Evolutionary conservation across 2,113 vertebrate genomes (phyloP).

Genomic region (Catharus minimus): DNA sequence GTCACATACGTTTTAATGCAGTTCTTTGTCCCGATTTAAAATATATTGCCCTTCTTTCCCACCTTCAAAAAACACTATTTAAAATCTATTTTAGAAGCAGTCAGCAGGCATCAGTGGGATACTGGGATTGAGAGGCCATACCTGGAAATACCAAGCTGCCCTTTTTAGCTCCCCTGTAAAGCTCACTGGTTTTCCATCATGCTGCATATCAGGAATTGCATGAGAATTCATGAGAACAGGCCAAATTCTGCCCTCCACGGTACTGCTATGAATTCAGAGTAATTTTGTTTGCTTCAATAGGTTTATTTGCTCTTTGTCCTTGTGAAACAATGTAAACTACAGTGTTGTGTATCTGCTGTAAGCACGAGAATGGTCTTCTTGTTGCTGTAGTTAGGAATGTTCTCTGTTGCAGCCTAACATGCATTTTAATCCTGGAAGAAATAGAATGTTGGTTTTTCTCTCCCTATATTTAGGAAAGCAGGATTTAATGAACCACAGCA

Average conservation of each 20-base stretch:
- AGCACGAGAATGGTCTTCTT: neutral
- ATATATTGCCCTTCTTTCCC: neutral
- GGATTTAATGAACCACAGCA: conserved; percentile 49
- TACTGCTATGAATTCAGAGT: neutral
- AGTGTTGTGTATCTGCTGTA: neutral
- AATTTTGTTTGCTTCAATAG: neutral
- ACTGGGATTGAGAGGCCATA: neutral
- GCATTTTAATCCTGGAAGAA: conserved; percentile 23
- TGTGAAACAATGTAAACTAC: neutral
- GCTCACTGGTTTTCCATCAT: neutral
- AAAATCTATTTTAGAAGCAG: neutral
- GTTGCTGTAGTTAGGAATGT: neutral
- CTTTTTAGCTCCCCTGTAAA: neutral
- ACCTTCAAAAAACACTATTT: neutral
- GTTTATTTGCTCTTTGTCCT: neutral
- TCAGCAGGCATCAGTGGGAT: neutral
- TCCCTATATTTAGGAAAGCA: conserved; percentile 20
- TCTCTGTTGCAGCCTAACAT: neutral
- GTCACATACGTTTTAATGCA: neutral
- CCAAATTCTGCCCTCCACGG: fast-evolving
- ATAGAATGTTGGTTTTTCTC: neutral
- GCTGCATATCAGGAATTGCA: neutral
- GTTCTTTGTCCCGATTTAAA: neutral
- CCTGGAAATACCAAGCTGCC: neutral
- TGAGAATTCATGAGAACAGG: neutral